Conservation (phyloP, 2,888 invertebrate species). For the Platerodrilus igneus region DNA sequence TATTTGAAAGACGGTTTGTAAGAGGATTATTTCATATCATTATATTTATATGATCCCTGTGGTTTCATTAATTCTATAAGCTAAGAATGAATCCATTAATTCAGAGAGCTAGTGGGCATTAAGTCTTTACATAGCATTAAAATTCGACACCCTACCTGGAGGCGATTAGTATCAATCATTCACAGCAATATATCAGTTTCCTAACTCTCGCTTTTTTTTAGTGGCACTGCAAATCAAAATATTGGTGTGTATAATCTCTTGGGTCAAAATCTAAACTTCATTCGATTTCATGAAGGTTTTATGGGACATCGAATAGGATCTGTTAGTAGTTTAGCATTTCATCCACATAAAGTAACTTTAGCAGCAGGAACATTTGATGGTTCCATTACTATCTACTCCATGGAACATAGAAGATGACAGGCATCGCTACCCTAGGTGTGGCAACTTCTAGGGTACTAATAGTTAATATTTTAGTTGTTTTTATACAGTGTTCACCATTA, state of each 20-base stretch:
- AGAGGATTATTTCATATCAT: too few relatives aligned
- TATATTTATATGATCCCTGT: too few relatives aligned
- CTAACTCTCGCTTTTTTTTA: constrained; percentile 49
- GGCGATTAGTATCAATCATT: too few relatives aligned
- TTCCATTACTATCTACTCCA: constrained; percentile 75
- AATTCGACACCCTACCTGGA: too few relatives aligned
- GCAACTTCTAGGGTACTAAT: constrained; percentile 38
- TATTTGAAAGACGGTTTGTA: too few relatives aligned
- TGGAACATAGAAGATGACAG: constrained; percentile 67
- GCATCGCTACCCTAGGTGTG: constrained; percentile 49
- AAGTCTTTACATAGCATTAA: too few relatives aligned
- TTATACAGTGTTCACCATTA: too few relatives aligned
- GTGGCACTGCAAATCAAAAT: constrained; percentile 72
- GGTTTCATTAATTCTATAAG: too few relatives aligned
- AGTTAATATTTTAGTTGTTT: constrained; percentile 9
- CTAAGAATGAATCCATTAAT: too few relatives aligned
- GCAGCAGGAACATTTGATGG: constrained; percentile 86
- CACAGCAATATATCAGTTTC: too few relatives aligned
- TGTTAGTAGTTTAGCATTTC: constrained; percentile 84
- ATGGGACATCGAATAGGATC: constrained; percentile 83
- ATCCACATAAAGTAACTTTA: constrained; percentile 78
- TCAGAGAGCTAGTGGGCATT: too few relatives aligned
- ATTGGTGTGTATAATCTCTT: constrained; percentile 72
- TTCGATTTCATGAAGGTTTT: constrained; percentile 89
- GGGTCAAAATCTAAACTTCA: constrained; percentile 69